Conservation (phyloP, 92 coral and sea anemone genomes). For the Umimayanthus kanabou region DNA sequence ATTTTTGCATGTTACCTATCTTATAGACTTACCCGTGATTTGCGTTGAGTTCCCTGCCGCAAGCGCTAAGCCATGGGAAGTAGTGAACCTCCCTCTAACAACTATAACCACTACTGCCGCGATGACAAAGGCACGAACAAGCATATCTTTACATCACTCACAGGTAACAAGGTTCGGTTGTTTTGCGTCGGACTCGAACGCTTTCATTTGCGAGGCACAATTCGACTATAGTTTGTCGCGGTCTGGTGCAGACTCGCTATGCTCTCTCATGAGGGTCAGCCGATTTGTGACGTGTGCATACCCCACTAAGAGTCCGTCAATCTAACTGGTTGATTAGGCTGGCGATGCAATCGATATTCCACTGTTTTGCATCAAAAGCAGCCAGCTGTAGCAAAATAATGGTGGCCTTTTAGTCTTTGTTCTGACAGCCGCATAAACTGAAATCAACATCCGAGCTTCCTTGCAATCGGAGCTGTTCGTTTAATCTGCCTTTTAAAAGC, state of each 20-base stretch:
- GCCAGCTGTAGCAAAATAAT: constrained; percentile 17
- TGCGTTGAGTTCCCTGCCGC: constrained; percentile 17
- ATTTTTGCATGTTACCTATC: neutral
- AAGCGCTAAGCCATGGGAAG: neutral
- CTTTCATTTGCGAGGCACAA: constrained; percentile 32
- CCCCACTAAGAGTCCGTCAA: constrained; percentile 26
- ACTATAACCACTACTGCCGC: neutral
- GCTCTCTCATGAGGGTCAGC: constrained; percentile 42
- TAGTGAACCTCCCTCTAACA: neutral
- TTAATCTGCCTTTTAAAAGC: neutral
- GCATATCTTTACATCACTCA: constrained; percentile 40
- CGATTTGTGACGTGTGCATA: constrained; percentile 28
- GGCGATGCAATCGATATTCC: constrained; percentile 36
- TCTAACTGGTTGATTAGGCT: constrained; percentile 13
- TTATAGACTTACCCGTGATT: constrained; percentile 1
- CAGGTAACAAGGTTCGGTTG: constrained; percentile 3
- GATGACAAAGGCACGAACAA: constrained; percentile 27
- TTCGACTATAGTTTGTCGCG: constrained; percentile 23
- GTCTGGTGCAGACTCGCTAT: constrained; percentile 22
- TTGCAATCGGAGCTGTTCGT: neutral
- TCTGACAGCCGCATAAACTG: constrained; percentile 6
- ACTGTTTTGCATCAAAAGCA: constrained; percentile 41
- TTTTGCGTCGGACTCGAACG: constrained; percentile 17
- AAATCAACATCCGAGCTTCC: neutral
- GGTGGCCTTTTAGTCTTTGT: constrained; percentile 21